Base-by-base conservation (phyloP, 2,113 vertebrate genomes). In the Neolamprologus longior region DNA sequence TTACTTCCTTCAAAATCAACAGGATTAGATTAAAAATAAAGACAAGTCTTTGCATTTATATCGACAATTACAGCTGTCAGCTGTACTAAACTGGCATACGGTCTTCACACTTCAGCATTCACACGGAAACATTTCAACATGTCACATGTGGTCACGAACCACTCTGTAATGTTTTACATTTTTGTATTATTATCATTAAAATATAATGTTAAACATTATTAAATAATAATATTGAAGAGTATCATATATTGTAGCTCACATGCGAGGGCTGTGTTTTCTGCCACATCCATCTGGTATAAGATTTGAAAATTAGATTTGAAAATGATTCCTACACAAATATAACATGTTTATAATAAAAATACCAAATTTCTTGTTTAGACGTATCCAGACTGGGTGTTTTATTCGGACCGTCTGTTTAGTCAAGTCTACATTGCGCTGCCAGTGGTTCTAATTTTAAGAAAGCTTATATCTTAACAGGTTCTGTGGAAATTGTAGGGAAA, bases 1-100 rank as follows among this genome's bases (percentile, higher is more conserved):
- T 28, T 28, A 47, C 2, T 76, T 19, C 40, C 2, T 47, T 76
- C 6, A 2, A 76, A 45, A 47, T 19, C 14, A 17, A 47, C 9
- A 47, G 15, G 68, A 19, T 9, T 76, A 2, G 6, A 12, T 76
- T 28, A 26, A 19, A 28, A 76, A 31, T 28, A 2, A 35, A 63
- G 58, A 7, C 42, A 31, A 19, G 42, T 12, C 1, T 31, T 47
- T 28, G 24, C 14, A 11, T 76, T 47, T 47, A 76, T 28, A 28
- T 17, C 0, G 68, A 28, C 14, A 47, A 11, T 7, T 28, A 28
- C 8, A 28, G 21, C 2, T 17, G 40, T 73, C 40, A 47, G 5
- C 24, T 37, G 61, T 5, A 28, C 14, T 19, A 3, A 1, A 17
- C 9, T 73, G 2, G 3, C n/a, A 24, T 15, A 73, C 4, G 3